Conservation (phyloP, 2,797 vertebrate species). For the Podargus strigoides region DNA sequence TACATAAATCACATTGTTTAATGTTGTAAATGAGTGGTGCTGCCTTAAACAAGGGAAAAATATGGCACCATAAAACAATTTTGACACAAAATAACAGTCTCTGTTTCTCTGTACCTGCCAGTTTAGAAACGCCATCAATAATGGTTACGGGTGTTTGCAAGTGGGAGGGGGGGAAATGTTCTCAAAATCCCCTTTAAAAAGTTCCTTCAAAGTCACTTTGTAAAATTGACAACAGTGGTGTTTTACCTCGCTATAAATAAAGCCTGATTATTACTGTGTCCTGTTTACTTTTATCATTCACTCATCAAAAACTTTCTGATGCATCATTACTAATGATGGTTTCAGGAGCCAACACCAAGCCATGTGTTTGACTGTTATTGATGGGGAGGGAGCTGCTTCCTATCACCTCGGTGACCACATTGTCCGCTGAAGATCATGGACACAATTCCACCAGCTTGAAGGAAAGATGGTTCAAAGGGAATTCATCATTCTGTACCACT, state of each 20-base stretch:
- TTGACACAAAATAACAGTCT: conserved; percentile 67
- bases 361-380: background rate
- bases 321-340: conserved; percentile 51
- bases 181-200: conserved; percentile 63
- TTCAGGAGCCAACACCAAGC: conserved; percentile 31
- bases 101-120: conserved; percentile 56
- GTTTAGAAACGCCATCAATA: conserved; percentile 71
- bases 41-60: conserved; percentile 74
- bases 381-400: background rate
- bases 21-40: conserved; percentile 70
- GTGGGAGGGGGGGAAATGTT: conserved; percentile 38
- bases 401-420: background rate
- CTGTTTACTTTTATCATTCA: conserved; percentile 71
- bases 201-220: conserved; percentile 80
- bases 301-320: conserved; percentile 69
- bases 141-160: conserved; percentile 62
- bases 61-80: conserved; percentile 67
- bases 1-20: conserved; percentile 75
- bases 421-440: background rate
- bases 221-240: conserved; percentile 5
- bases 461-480: background rate
- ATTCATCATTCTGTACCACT: background rate
- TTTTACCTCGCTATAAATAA: conserved; percentile 68
- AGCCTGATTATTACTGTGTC: conserved; percentile 68
- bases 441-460: background rate